Evolutionary conservation across 1,140 invertebrate genomes (phyloP).

Genomic region (Neuroterus valhalla): DNA sequence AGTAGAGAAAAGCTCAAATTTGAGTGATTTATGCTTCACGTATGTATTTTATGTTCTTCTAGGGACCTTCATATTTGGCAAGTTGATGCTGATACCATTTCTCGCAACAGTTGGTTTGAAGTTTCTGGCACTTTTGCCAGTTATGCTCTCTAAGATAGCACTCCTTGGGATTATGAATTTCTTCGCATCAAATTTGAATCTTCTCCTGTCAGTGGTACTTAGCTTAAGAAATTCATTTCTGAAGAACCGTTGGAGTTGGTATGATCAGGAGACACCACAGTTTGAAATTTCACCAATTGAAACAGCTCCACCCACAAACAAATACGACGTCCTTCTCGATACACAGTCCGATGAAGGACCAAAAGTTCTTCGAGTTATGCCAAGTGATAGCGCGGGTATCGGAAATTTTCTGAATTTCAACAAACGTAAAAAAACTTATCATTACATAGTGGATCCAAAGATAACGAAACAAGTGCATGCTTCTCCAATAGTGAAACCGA

Average conservation of each 20-base stretch:
- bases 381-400: conserved; percentile 18
- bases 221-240: conserved; percentile 55
- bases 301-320: conserved; percentile 37
- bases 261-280: conserved; percentile 41
- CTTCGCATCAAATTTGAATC: conserved; percentile 54
- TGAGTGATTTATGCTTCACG: neutral
- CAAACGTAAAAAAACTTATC: conserved; percentile 36
- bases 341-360: conserved; percentile 38
- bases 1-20: neutral
- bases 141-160: conserved; percentile 61
- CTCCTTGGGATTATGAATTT: conserved; percentile 62
- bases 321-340: conserved; percentile 47
- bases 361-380: conserved; percentile 29
- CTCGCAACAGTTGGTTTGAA: conserved; percentile 64
- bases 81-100: conserved; percentile 61
- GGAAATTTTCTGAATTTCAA: neutral
- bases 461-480: neutral
- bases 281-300: conserved; percentile 35
- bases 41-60: conserved; percentile 4
- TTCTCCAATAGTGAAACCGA: conserved; percentile 7
- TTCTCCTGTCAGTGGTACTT: conserved; percentile 45
- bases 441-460: conserved; percentile 32
- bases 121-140: conserved; percentile 60
- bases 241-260: conserved; percentile 41
- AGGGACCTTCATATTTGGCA: conserved; percentile 57